Evolutionary conservation across 2,113 vertebrate species (phyloP).

Genomic region (Phasianus colchicus): DNA sequence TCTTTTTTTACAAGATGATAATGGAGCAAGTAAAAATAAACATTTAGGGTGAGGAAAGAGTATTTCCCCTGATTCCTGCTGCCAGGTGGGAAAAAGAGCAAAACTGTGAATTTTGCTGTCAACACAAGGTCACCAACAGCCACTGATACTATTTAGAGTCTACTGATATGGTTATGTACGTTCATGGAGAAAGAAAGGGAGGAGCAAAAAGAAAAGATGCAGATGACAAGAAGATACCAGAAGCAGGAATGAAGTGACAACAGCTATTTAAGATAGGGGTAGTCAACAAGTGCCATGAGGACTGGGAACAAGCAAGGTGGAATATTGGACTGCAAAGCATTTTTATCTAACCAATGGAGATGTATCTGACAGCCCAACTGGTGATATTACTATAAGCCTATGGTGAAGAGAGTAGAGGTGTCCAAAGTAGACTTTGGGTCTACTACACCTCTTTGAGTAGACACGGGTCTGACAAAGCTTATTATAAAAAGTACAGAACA

Average conservation of each 20-base stretch:
- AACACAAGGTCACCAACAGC: slow-evolving; percentile 43
- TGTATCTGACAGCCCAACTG: not conserved
- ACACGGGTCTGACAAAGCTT: not conserved
- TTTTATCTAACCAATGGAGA: not conserved
- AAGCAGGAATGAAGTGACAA: slow-evolving; percentile 18
- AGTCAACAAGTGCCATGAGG: not conserved
- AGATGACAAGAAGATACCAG: slow-evolving; percentile 38
- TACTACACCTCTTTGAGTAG: too few species aligned
- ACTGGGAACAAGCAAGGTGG: not conserved
- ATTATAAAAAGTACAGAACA: not conserved
- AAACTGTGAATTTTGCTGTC: slow-evolving; percentile 54
- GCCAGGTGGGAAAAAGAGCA: slow-evolving; percentile 61
- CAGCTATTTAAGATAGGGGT: slow-evolving; percentile 18
- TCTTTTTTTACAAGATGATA: slow-evolving; percentile 3
- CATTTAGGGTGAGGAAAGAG: slow-evolving; percentile 36
- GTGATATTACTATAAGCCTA: not conserved
- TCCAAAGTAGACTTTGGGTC: not conserved
- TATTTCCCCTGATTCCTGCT: slow-evolving; percentile 41
- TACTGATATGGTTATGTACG: not conserved
- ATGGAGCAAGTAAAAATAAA: slow-evolving; percentile 15
- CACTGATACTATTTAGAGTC: slow-evolving; percentile 28
- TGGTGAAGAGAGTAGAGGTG: not conserved
- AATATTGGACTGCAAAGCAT: not conserved
- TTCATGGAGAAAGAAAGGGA: not conserved
- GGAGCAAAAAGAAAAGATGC: not conserved